These are phyloP conservation scores for Petrocephalus schoutedeni DNA, from an alignment of 2,797 vertebrate species.

Conservation along the genomic window DNA sequence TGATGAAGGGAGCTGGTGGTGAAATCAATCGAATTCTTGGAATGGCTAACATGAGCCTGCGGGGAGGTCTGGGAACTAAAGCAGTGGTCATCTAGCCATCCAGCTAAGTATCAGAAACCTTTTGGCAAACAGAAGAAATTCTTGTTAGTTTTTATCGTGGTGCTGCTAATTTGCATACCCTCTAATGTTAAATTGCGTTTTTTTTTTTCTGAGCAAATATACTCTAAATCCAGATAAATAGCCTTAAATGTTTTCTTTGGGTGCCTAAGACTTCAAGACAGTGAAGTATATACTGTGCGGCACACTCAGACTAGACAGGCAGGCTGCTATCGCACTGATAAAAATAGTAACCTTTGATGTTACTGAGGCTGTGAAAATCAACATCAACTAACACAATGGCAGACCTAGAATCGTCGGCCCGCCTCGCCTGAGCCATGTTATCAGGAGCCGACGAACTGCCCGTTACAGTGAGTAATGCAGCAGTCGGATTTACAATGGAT, in stretches of 20 bases:
- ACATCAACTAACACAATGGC: conserved; percentile 32
- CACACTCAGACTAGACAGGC: conserved; percentile 19
- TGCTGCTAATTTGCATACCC: no score
- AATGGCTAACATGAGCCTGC: no score
- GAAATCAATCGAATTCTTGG: no score
- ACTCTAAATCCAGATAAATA: no score
- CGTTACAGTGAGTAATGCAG: conserved; percentile 18
- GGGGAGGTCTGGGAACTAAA: no score
- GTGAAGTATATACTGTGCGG: neutral
- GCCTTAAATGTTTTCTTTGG: neutral
- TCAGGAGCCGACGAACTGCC: conserved; percentile 33
- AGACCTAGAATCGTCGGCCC: conserved; percentile 19
- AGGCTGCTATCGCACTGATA: conserved; percentile 50
- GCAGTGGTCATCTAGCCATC: no score
- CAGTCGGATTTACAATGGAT: neutral
- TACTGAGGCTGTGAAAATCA: conserved; percentile 42
- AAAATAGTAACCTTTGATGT: conserved; percentile 63
- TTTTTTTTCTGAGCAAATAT: no score
- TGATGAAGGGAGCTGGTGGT: no score
- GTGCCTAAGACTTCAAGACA: neutral
- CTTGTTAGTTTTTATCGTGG: no score
- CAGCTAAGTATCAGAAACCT: no score
- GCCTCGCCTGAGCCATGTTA: conserved; percentile 28
- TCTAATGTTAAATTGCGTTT: no score
- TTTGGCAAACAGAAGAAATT: no score